Base-by-base conservation (phyloP, 2,888 invertebrate species). In the Vanessa cardui region DNA sequence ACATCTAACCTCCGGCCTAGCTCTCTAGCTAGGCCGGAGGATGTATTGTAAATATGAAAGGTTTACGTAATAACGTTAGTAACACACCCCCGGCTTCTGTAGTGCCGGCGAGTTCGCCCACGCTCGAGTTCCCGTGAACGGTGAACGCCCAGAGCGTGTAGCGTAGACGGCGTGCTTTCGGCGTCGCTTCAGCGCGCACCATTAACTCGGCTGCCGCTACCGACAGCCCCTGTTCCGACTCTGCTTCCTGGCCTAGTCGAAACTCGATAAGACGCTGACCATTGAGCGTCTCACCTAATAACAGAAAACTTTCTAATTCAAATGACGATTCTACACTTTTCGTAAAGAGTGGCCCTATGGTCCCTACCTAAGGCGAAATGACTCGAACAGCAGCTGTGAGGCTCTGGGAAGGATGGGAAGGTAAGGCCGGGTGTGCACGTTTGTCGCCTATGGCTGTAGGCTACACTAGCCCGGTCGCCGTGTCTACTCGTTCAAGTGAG, bases 261-360 rank as follows among this genome's bases (percentile, higher is more conserved):
- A 98, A 98, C 87, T 98, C 97, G 77, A 98, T 94, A 78, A 98
- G 93, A 68, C 96, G 95, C 87, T 98, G 97, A 62, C 97, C 96
- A 84, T 97, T 97, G 79, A 97, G 93, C 81, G 95, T 95, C 77
- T 95, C 95, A 80, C 98, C 98, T 98, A 94, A 45, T 50, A 61
- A 70, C 58, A 64, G 58, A 66, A 45, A 50, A 49, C 12, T 60
- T 52, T 59, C 20, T 49, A 18, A 56, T 58, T 60, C 45, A 44
- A 75, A 73, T 62, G 66, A 67, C 71, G n/a, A 8, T 59, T 56
- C 47, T 15, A 31, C 3, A 45, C 52, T n/a, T 31, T 31, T 20
- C 16, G 12, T 59, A 16, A 16, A 31, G 21, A 21, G 20, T 26
- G 9, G 47, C 18, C 78, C 76, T 81, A 79, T 44, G 46, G 58